A percentile compares a stretch with the other conserved stretches of the same genome.
These are phyloP conservation scores for Eilema depressum DNA, from an alignment of 2,888 invertebrate genomes.

Conservation along the genomic window DNA sequence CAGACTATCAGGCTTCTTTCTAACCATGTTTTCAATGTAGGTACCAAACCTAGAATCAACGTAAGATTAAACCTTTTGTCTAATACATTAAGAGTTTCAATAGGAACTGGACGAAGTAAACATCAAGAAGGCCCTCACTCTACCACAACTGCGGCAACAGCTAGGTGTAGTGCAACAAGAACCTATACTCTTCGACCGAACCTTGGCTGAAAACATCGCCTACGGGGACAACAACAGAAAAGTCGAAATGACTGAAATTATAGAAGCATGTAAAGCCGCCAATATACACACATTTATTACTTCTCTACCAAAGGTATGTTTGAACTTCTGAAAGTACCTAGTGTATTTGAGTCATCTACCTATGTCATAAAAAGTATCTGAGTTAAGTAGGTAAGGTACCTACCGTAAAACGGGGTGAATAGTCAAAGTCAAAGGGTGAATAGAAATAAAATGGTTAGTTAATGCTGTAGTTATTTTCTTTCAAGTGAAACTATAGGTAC, in stretches of 20 bases:
- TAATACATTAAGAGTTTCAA: not conserved
- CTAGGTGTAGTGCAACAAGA: conserved; percentile 95
- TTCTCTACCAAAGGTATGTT: conserved; percentile 88
- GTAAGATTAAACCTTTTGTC: not conserved
- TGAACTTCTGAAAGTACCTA: not conserved
- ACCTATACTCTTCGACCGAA: conserved; percentile 93
- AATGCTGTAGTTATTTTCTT: too few species aligned
- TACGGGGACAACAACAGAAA: conserved; percentile 92
- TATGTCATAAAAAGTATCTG: too few species aligned
- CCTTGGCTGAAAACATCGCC: conserved; percentile 94
- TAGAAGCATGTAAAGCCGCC: conserved; percentile 91
- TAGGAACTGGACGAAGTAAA: conserved; percentile 87
- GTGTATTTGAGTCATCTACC: too few species aligned
- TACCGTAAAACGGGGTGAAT: too few species aligned
- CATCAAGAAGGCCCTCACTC: conserved; percentile 86
- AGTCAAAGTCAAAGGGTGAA: too few species aligned
- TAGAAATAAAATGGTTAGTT: too few species aligned
- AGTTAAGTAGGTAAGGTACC: too few species aligned
- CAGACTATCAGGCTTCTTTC: too few species aligned
- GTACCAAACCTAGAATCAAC: too few species aligned
- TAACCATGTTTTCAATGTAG: too few species aligned
- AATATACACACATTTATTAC: conserved; percentile 93
- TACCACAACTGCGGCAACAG: conserved; percentile 90
- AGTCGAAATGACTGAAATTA: conserved; percentile 91
- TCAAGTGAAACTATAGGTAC: too few species aligned